Evolutionary conservation across 2,797 vertebrate genomes (phyloP).

Genomic region (Onychomys arenicola): DNA sequence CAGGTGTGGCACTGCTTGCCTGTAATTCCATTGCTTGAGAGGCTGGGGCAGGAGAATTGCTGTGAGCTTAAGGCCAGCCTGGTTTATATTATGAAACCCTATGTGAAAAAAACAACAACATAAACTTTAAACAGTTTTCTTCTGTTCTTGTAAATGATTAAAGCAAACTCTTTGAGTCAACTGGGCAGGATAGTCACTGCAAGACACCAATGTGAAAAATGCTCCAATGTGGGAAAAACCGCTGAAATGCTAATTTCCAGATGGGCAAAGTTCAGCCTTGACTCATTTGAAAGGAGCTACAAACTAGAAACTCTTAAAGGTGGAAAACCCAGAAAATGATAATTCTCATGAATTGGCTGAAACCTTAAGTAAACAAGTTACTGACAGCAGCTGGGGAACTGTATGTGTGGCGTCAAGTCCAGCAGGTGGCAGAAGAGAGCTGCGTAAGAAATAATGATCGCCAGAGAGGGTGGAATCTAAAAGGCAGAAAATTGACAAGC

Average conservation of each 20-base stretch:
- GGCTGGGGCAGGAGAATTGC: not conserved
- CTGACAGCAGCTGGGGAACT: not conserved
- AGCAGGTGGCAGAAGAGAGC: conserved; percentile 86
- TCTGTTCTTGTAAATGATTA: conserved; percentile 30
- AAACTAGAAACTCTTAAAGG: conserved; percentile 47
- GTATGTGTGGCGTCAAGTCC: conserved; percentile 63
- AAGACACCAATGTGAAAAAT: conserved; percentile 54
- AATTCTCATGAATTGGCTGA: conserved; percentile 49
- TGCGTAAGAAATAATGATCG: not conserved
- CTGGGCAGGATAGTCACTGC: not conserved
- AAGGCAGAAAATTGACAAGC: not conserved
- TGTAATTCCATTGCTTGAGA: not conserved
- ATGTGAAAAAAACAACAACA: not conserved
- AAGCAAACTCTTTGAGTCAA: not conserved
- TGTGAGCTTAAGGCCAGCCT: not conserved
- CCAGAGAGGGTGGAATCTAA: rapidly evolving
- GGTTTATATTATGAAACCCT: not conserved
- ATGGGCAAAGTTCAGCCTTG: conserved; percentile 62
- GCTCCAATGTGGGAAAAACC: conserved; percentile 35
- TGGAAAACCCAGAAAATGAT: conserved; percentile 52
- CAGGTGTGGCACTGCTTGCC: not conserved
- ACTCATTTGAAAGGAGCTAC: conserved; percentile 61
- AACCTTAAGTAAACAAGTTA: conserved; percentile 55
- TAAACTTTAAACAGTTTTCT: conserved; percentile 42
- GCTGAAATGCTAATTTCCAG: conserved; percentile 65